Conservation (phyloP, 2,797 vertebrate genomes). For the Neosilurus mollespiculum region DNA sequence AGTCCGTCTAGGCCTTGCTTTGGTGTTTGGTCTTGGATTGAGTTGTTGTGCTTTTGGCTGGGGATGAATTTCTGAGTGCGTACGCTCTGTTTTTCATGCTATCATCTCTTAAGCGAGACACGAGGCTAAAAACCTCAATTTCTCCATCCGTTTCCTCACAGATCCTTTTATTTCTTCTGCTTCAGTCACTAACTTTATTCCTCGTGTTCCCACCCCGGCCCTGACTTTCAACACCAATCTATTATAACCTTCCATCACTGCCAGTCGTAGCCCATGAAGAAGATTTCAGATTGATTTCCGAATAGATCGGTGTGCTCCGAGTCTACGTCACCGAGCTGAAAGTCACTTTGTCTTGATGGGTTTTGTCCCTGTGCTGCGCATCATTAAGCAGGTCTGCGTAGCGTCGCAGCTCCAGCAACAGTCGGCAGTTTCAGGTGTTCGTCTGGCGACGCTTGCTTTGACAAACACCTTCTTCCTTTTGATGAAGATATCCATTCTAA, state of each 20-base stretch:
- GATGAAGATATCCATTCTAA: slow-evolving; percentile 58
- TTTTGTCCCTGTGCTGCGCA: background rate
- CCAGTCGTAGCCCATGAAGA: background rate
- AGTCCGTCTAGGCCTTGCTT: background rate
- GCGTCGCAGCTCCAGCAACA: background rate
- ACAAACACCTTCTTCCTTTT: background rate
- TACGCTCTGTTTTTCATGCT: background rate
- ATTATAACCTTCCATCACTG: background rate
- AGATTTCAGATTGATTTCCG: background rate
- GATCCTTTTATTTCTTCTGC: background rate
- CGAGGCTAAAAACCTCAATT: background rate
- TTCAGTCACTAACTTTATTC: background rate
- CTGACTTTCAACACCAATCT: background rate
- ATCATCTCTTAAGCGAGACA: background rate
- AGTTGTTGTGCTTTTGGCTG: background rate
- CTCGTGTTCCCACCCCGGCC: background rate
- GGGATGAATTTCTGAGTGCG: background rate
- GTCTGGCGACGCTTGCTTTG: background rate
- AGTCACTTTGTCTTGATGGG: slow-evolving; percentile 29
- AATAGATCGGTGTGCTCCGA: background rate
- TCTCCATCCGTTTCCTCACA: background rate
- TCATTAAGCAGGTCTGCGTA: slow-evolving; percentile 11
- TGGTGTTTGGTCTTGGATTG: background rate
- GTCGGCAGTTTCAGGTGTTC: background rate
- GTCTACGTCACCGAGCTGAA: background rate